Base-by-base conservation (phyloP, 2,888 invertebrate species). In the Lysandra bellargus region DNA sequence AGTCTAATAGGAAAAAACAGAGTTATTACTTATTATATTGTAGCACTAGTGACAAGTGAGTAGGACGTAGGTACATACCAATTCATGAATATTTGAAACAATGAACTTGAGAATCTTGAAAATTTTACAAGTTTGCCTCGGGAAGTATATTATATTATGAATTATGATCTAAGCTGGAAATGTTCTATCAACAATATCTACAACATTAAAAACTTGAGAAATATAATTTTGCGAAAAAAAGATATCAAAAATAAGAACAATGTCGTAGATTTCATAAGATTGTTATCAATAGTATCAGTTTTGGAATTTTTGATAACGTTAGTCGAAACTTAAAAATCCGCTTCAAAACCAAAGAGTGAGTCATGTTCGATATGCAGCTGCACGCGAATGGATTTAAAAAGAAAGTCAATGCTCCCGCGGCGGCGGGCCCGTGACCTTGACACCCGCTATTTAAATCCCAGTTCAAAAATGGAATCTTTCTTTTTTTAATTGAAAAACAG, bases 351-450 rank as follows among this genome's bases (percentile, higher is more conserved):
- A 74, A 44, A 23, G 23, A 77, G 9, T 72, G 73, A 79, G 72
- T 78, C 80, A 79, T 77, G 64, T 64, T 81, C 73, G 82, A 79
- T 81, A 57, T 81, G 84, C 85, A 86, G 86, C 86, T 86, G 86
- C 84, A 83, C 82, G 83, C 83, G 79, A 83, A 81, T 81, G 81
- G 78, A 77, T 81, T 83, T 82, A 85, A 85, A 86, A 85, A 83
- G 81, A 83, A 83, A 85, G 85, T 85, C 82, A 84, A 83, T 82
- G 85, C 83, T 78, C 83, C 82, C 64, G 73, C 80, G 74, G 64
- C 60, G 79, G 82, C 81, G 83, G 82, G 85, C 85, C 86, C 88
- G 85, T 88, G 91, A 90, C 91, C 91, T 90, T 91, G 91, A 88
- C 90, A 89, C 86, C 80, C 78, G 82, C 53, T 76, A 33, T 53